Conservation (phyloP, 2,113 vertebrate genomes). For the Elephantulus edwardii region DNA sequence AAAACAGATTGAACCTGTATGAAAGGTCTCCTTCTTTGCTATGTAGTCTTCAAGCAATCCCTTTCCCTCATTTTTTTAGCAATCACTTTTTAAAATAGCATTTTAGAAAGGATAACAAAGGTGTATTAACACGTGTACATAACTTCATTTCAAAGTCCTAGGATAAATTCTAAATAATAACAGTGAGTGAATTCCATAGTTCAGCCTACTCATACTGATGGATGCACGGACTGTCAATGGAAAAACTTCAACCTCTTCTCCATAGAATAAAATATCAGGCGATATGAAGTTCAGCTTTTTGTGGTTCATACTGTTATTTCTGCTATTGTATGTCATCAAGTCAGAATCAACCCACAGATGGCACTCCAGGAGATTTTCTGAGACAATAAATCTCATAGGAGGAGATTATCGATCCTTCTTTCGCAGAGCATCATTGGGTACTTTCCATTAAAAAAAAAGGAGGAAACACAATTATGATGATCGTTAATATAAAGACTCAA, state of each 20-base stretch:
- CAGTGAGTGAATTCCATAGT: conserved; percentile 48
- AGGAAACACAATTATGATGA: conserved; percentile 22
- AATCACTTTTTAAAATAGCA: conserved; percentile 75
- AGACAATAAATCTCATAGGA: no score
- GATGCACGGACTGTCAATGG: conserved; percentile 20
- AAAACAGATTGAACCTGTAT: conserved; percentile 45
- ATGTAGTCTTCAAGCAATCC: conserved; percentile 69
- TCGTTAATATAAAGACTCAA: no score
- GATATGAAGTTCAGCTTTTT: neutral
- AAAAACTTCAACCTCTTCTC: neutral
- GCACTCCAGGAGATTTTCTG: no score
- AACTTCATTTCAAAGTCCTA: conserved; percentile 70
- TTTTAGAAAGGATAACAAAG: conserved; percentile 77
- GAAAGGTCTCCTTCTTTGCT: conserved; percentile 58
- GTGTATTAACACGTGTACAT: conserved; percentile 60
- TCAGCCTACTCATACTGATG: neutral
- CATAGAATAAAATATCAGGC: neutral
- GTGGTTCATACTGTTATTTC: neutral
- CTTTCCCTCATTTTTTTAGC: no score
- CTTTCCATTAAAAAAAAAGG: conserved; percentile 36
- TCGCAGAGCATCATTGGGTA: no score
- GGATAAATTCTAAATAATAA: conserved; percentile 69
- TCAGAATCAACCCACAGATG: no score
- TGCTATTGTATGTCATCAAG: no score
- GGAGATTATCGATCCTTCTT: no score